Evolutionary conservation across 2,797 vertebrate genomes (phyloP).

Genomic region (Pantherophis vulpinus): DNA sequence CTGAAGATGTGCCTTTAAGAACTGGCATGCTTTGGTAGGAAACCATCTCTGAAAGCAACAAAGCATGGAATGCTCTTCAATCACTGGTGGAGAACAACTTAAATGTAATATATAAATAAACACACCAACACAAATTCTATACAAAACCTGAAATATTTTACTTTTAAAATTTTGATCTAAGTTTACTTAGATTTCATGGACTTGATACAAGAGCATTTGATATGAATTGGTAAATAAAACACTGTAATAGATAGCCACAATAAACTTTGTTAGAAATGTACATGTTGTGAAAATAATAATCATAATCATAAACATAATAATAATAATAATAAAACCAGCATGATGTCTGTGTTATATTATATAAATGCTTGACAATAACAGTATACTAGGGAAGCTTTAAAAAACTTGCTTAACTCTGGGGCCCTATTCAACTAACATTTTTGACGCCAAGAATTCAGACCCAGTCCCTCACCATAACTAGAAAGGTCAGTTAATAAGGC

Average conservation of each 20-base stretch:
- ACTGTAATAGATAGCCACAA: slow-evolving; percentile 84
- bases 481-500: slow-evolving; percentile 68
- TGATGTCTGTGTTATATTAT: slow-evolving; percentile 74
- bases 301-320: slow-evolving; percentile 68
- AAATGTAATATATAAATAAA: neutral
- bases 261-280: slow-evolving; percentile 90
- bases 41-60: neutral
- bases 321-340: slow-evolving; percentile 77
- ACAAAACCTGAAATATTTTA: slow-evolving; percentile 96
- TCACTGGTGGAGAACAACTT: neutral
- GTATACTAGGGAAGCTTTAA: slow-evolving; percentile 68
- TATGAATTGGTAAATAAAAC: slow-evolving; percentile 88
- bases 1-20: neutral
- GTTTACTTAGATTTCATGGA: slow-evolving; percentile 80
- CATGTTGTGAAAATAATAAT: slow-evolving; percentile 83
- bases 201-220: slow-evolving; percentile 83
- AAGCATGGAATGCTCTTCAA: too few species aligned
- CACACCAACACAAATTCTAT: slow-evolving; percentile 83
- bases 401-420: slow-evolving; percentile 65
- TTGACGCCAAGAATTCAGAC: slow-evolving; percentile 50
- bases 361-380: slow-evolving; percentile 74
- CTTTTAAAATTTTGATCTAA: slow-evolving; percentile 89
- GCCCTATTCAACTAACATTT: slow-evolving; percentile 65
- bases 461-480: slow-evolving; percentile 53
- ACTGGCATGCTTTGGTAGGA: neutral